Evolutionary conservation across 2,113 vertebrate species (phyloP), one percentile per base, ranked within the genome.

Genomic region (Percopsis transmontana): DNA sequence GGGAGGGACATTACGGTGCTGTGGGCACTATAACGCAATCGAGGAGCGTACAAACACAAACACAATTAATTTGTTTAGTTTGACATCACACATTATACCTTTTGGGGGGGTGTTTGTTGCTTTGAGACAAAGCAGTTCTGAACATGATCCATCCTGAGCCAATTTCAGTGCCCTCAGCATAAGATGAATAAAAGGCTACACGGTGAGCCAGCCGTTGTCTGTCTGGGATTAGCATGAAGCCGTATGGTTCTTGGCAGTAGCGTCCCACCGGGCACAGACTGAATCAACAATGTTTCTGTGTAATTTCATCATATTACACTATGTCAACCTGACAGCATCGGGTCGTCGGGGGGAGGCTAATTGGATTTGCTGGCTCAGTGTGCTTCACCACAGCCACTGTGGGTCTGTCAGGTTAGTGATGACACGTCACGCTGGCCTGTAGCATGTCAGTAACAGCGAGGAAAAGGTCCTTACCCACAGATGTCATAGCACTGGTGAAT

Each of bases 271-370:
- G 77, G 74, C 74, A 59, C 47, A 53, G 62, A 82, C 58, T 83
- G 66, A 87, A 72, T 80, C 74, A 39, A 62, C 80, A 58, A 61
- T 62, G 64, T 81, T 82, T 79, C 75, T 68, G 73, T 71, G 76
- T 85, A 72, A 87, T 87, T 82, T 74, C 75, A 88, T 88, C 68
- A 87, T 82, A 88, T 87, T 80, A 82, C 80, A 80, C 69, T 61
- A 50, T 71, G 74, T 72, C 67, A 82, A 56, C 51, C 72, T 53
- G 58, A 66, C 72, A 41, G 84, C 81, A n/a, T n/a, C n/a, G 52
- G 66, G 62, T 87, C 80, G 68, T 80, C 68, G 47, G 68, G 84
- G 85, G 80, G 79, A 79, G 70, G 81, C 80, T 89, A 89, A 89
- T 86, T 89, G 81, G 78, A 85, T 89, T 79, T 84, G 59, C 76